Evolutionary conservation across 2,797 vertebrate species (phyloP).

Genomic region (Tadarida brasiliensis): DNA sequence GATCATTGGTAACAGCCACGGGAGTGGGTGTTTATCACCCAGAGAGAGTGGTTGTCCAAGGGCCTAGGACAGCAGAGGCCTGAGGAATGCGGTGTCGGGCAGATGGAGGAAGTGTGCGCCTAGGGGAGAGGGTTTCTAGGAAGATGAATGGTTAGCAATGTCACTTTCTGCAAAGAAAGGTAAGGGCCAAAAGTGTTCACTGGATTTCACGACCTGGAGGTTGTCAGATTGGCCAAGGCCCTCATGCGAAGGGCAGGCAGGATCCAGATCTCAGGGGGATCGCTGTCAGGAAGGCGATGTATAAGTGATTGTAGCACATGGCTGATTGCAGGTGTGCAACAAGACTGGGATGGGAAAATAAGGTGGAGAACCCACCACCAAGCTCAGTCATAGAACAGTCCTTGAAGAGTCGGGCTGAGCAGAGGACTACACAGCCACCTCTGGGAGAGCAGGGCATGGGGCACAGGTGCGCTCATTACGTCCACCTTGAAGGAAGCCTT

Average conservation of each 20-base stretch:
- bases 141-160: too few species aligned
- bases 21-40: too few species aligned
- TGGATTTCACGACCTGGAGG: neutral
- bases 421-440: neutral
- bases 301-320: fast-evolving
- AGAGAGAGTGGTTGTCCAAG: neutral
- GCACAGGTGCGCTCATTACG: neutral
- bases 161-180: neutral
- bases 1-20: fast-evolving
- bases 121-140: neutral
- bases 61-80: neutral
- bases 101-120: too few species aligned
- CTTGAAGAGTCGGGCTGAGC: neutral
- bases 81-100: fast-evolving
- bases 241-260: neutral
- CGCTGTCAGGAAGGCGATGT: fast-evolving
- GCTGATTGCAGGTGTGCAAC: fast-evolving
- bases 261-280: neutral
- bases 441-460: neutral
- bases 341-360: neutral
- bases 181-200: too few species aligned
- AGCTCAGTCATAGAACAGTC: neutral
- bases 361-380: neutral
- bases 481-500: neutral
- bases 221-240: neutral